Evolutionary conservation across 1,140 invertebrate genomes (phyloP).

Genomic region (Sinonovacula constricta): DNA sequence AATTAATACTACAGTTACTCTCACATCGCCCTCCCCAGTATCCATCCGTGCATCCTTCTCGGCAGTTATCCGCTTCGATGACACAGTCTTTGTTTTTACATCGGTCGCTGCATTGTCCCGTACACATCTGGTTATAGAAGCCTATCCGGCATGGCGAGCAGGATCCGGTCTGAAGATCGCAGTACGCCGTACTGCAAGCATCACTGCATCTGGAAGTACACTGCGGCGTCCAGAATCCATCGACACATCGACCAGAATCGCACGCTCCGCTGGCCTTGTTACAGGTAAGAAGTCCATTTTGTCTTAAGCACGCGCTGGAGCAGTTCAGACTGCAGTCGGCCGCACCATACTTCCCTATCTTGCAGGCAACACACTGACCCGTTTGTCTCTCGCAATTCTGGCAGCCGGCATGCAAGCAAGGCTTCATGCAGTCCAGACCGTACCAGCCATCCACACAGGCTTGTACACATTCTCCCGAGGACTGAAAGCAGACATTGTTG

Average conservation of each 20-base stretch:
- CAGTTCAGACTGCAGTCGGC: conserved; percentile 2
- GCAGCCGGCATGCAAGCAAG: conserved; percentile 2
- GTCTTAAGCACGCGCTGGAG: neutral
- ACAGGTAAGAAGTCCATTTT: conserved; percentile 10
- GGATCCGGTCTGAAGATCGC: conserved; percentile 14
- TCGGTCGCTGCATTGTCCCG: conserved; percentile 19
- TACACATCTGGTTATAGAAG: conserved; percentile 39
- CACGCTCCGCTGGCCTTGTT: conserved; percentile 28
- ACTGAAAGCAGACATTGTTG: conserved; percentile 15
- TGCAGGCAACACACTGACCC: conserved; percentile 29
- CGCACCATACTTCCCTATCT: conserved; percentile 8
- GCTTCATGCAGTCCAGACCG: neutral
- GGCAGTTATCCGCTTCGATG: neutral
- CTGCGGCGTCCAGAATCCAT: conserved; percentile 2
- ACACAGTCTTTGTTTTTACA: conserved; percentile 42
- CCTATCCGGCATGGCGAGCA: conserved; percentile 17
- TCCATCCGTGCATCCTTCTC: conserved; percentile 33
- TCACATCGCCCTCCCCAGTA: conserved; percentile 35
- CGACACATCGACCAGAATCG: conserved; percentile 1
- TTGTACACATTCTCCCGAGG: conserved; percentile 1
- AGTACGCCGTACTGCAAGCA: neutral
- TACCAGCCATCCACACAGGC: conserved; percentile 15
- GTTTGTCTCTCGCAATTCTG: neutral
- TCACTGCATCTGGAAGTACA: conserved; percentile 15
- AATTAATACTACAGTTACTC: conserved; percentile 19